Conservation (phyloP, 1,140 invertebrate species). For the Atta cephalotes region DNA sequence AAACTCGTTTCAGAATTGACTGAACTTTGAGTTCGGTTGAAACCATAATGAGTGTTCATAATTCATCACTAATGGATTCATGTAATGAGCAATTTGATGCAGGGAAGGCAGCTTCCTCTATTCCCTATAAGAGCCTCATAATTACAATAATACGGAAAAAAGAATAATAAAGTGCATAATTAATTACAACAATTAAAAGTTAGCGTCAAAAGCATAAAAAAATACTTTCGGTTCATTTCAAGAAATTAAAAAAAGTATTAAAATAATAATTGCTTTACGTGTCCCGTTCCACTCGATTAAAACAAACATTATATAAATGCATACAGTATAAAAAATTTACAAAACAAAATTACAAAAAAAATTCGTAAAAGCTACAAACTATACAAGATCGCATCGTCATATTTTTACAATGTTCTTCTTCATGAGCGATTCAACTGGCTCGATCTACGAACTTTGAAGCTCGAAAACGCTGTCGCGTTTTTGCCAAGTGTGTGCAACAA, state of each 20-base stretch:
- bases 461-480: not conserved
- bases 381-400: not conserved
- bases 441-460: not conserved
- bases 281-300: not conserved
- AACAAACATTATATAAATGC: not conserved
- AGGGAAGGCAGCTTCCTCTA: not conserved
- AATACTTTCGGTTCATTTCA: not conserved
- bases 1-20: not conserved
- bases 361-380: not conserved
- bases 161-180: not conserved
- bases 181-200: conserved; percentile 5
- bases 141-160: not conserved
- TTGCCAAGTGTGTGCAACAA: not conserved
- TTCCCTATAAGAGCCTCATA: not conserved
- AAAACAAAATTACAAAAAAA: not conserved
- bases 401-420: conserved; percentile 6
- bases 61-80: conserved; percentile 39
- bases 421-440: not conserved
- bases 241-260: not conserved
- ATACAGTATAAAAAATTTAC: not conserved
- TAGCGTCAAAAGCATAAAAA: not conserved
- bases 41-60: conserved; percentile 30
- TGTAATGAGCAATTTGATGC: conserved; percentile 13
- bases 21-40: not conserved
- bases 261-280: not conserved